phyloP scores from a whole-genome alignment of 2,888 invertebrate genomes.

The Melieria crassipennis region DNA sequence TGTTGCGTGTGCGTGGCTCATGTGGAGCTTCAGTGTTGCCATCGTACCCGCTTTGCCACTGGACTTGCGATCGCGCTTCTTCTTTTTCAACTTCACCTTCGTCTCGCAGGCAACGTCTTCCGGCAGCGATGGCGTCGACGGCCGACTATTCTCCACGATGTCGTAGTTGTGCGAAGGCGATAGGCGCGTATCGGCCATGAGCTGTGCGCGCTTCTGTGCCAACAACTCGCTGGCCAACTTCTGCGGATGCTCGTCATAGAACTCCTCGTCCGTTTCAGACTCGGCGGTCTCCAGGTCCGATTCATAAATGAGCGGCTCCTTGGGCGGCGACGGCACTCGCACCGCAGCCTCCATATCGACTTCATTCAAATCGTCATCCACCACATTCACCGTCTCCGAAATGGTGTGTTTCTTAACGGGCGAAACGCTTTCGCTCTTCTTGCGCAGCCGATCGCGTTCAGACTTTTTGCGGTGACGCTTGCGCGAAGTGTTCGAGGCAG shows the following conservation, averaged over 20 bases:
- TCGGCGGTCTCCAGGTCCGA: conserved; percentile 87
- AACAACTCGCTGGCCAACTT: conserved; percentile 76
- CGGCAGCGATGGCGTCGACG: conserved; percentile 71
- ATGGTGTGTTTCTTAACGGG: conserved; percentile 45
- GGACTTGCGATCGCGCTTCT: conserved; percentile 73
- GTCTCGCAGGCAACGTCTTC: conserved; percentile 64
- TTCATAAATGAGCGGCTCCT: conserved; percentile 76
- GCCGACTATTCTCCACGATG: conserved; percentile 73
- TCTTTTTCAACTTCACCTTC: conserved; percentile 74
- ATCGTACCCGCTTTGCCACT: conserved; percentile 48
- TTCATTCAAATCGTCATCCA: conserved; percentile 33
- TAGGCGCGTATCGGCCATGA: conserved; percentile 72
- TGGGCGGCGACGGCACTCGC: conserved; percentile 43
- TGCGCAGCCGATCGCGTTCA: conserved; percentile 66
- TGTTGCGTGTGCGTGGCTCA: conserved; percentile 16
- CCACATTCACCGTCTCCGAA: conserved; percentile 35
- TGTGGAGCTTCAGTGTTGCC: neutral
- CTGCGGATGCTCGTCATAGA: conserved; percentile 86
- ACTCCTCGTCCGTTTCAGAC: conserved; percentile 88
- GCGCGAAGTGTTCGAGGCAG: conserved; percentile 56
- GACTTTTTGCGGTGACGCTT: conserved; percentile 63
- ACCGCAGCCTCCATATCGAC: conserved; percentile 67
- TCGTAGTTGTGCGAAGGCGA: conserved; percentile 72
- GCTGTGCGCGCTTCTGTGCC: conserved; percentile 78
- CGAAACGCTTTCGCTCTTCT: conserved; percentile 52